Percentiles rank a stretch among this genome's conserved stretches.
Conservation (phyloP, 2,888 invertebrate genomes). For the Leucania comma region DNA sequence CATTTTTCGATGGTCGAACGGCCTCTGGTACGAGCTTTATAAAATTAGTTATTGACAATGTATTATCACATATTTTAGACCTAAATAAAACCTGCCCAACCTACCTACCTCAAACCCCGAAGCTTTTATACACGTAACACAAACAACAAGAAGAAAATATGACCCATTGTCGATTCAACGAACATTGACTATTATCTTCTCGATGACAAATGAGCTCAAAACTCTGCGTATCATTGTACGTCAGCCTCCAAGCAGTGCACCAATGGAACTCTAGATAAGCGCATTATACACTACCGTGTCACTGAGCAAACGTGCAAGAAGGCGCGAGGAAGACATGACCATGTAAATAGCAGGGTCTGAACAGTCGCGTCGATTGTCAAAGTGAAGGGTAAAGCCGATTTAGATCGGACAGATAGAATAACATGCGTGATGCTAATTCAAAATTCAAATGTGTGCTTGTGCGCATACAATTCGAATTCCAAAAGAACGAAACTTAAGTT, state of each 20-base stretch:
- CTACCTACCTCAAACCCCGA: constrained; percentile 50
- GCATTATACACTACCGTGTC: constrained; percentile 72
- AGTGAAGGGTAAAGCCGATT: constrained; percentile 85
- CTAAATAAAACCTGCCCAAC: background rate
- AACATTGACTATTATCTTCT: constrained; percentile 82
- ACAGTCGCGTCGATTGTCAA: constrained; percentile 64
- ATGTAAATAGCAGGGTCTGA: constrained; percentile 65
- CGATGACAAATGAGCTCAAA: constrained; percentile 85
- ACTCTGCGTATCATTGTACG: constrained; percentile 74
- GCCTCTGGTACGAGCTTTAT: background rate
- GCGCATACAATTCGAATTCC: constrained; percentile 77
- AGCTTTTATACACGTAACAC: constrained; percentile 64
- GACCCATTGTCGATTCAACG: constrained; percentile 82
- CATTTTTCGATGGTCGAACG: constrained; percentile 42
- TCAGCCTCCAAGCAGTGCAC: constrained; percentile 45
- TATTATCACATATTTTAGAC: background rate
- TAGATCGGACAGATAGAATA: constrained; percentile 83
- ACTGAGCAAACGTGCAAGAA: constrained; percentile 43
- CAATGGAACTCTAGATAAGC: constrained; percentile 45
- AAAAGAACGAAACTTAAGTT: constrained; percentile 73
- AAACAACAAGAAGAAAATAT: constrained; percentile 77
- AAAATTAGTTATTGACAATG: constrained; percentile 13
- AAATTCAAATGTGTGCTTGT: constrained; percentile 80
- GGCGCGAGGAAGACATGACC: constrained; percentile 42
- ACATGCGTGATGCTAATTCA: constrained; percentile 83